Percentiles rank a stretch among this genome's conserved stretches.
Conservation (phyloP, 2,797 vertebrate species). For the Alfaro cultratus region DNA sequence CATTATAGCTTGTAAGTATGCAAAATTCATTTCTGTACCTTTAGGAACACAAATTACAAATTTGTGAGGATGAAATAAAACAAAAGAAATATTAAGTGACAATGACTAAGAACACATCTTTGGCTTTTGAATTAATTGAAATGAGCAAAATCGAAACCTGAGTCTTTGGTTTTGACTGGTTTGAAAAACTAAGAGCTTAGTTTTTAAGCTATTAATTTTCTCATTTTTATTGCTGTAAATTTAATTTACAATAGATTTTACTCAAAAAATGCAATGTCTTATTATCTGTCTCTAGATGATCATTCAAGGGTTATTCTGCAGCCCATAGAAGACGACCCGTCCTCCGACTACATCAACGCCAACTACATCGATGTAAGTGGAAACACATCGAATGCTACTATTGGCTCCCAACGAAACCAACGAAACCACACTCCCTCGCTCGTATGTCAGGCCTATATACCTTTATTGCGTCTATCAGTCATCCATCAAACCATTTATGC, state of each 20-base stretch:
- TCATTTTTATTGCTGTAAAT: slow-evolving; percentile 1
- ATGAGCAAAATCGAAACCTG: background rate
- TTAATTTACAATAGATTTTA: background rate
- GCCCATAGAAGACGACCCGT: slow-evolving; percentile 97
- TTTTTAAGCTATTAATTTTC: too few relatives aligned
- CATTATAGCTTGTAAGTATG: slow-evolving; percentile 97
- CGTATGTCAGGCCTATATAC: slow-evolving; percentile 88
- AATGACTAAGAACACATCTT: background rate
- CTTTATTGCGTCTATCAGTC: slow-evolving; percentile 78
- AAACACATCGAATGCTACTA: slow-evolving; percentile 84
- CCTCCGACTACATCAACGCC: slow-evolving; percentile 99
- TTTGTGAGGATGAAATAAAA: background rate
- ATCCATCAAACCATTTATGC: slow-evolving; percentile 61
- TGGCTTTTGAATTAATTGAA: background rate
- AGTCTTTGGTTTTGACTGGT: background rate
- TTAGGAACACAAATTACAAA: background rate
- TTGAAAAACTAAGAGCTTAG: background rate
- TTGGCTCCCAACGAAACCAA: slow-evolving; percentile 85
- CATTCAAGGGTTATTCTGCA: slow-evolving; percentile 99
- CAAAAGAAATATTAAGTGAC: background rate
- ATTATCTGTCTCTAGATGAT: slow-evolving; percentile 84
- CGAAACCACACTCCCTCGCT: slow-evolving; percentile 84
- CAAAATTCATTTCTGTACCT: background rate
- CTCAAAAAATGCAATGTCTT: slow-evolving; percentile 1
- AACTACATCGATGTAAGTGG: slow-evolving; percentile 99